Conservation (phyloP, 2,113 vertebrate species). For the Gobius niger region DNA sequence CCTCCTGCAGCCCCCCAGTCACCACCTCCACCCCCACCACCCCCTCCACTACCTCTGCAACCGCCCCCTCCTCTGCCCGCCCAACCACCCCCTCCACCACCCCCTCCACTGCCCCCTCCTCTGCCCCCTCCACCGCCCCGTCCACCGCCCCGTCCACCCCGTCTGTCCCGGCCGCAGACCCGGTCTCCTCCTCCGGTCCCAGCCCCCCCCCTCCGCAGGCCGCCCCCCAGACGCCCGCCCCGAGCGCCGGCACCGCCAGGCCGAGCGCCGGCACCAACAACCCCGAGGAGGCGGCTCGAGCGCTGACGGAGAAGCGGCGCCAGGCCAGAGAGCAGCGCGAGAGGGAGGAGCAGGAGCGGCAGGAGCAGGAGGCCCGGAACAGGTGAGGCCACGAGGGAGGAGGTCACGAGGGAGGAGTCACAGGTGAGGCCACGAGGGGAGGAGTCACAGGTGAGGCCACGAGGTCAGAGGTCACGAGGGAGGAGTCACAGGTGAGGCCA, state of each 20-base stretch:
- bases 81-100: background rate
- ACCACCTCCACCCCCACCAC: conserved; percentile 19
- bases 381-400: no score
- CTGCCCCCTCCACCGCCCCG: background rate
- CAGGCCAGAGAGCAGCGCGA: conserved; percentile 93
- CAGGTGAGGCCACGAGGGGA: no score
- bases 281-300: conserved; percentile 87
- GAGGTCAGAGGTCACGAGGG: no score
- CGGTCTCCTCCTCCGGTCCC: background rate
- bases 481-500: no score
- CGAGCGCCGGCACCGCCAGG: conserved; percentile 42
- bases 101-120: conserved; percentile 23
- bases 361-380: conserved; percentile 84
- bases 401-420: no score
- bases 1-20: conserved; percentile 48
- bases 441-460: no score
- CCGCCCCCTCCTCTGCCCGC: background rate
- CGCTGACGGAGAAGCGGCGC: conserved; percentile 88
- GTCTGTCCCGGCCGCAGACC: background rate
- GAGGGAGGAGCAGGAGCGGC: conserved; percentile 86
- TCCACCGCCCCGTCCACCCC: background rate
- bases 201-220: conserved; percentile 24
- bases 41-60: background rate
- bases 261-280: conserved; percentile 88
- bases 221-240: conserved; percentile 14